Conservation (phyloP, 1,140 invertebrate genomes). For the Drosophila virilis region DNA sequence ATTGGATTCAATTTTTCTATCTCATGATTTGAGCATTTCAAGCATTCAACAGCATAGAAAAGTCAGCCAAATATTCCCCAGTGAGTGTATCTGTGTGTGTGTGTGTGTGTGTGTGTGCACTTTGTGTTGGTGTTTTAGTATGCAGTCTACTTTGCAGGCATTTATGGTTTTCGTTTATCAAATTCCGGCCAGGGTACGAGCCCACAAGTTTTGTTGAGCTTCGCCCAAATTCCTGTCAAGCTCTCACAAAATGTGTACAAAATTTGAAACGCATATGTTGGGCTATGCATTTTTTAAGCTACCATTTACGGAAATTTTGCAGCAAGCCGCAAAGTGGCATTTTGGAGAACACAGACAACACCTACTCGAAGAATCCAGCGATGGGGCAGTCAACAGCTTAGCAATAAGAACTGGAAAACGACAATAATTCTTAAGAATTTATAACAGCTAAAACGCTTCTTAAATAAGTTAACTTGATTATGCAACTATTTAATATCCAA, state of each 20-base stretch:
- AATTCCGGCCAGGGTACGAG: slow-evolving; percentile 42
- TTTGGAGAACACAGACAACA: neutral
- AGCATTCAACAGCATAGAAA: slow-evolving; percentile 29
- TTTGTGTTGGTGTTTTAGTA: slow-evolving; percentile 17
- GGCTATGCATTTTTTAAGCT: slow-evolving; percentile 44
- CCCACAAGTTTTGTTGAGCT: slow-evolving; percentile 27
- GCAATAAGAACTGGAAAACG: neutral
- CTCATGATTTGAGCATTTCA: slow-evolving; percentile 42
- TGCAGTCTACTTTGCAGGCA: slow-evolving; percentile 27
- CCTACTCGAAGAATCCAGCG: no score
- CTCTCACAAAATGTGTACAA: slow-evolving; percentile 7
- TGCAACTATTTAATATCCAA: no score
- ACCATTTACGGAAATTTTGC: slow-evolving; percentile 32
- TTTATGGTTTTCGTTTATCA: slow-evolving; percentile 69
- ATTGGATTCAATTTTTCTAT: slow-evolving; percentile 66
- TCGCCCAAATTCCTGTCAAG: slow-evolving; percentile 34
- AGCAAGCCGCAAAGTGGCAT: slow-evolving; percentile 17
- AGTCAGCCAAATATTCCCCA: slow-evolving; percentile 21
- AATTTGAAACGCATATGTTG: slow-evolving; percentile 10
- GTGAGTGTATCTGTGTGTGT: neutral
- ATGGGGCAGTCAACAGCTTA: neutral
- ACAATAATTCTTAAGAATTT: no score
- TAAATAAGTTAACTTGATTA: no score
- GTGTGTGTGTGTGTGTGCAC: slow-evolving; percentile 5
- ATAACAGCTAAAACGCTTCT: no score